These are phyloP conservation scores for Cephus nigrinus DNA, from an alignment of 2,888 invertebrate species.

Conservation along the genomic window DNA sequence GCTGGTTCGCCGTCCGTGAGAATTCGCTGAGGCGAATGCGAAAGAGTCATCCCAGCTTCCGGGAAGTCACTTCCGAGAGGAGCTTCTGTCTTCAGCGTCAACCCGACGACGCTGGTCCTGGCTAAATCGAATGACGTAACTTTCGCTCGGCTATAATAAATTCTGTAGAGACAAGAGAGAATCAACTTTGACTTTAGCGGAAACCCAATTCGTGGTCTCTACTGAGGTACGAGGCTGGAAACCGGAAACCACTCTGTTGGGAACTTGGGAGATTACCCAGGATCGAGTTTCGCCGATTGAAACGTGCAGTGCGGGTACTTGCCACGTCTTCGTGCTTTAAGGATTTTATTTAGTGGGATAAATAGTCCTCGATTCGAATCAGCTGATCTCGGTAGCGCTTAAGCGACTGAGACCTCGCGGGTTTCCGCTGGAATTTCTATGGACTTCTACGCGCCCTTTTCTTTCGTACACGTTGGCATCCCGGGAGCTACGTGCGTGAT, in stretches of 20 bases:
- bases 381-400: neutral
- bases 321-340: neutral
- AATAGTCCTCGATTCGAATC: neutral
- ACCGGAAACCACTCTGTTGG: neutral
- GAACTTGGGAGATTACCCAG: neutral
- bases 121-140: neutral
- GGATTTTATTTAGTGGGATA: neutral
- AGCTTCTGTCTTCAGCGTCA: neutral
- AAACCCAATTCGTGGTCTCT: neutral
- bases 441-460: neutral
- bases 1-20: neutral
- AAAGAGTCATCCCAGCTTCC: neutral
- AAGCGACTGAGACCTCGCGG: too few relatives aligned
- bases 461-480: neutral
- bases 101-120: neutral
- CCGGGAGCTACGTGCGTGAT: neutral
- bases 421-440: neutral
- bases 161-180: neutral
- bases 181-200: neutral
- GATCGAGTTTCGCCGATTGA: neutral
- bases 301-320: neutral
- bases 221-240: neutral
- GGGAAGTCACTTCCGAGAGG: neutral
- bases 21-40: neutral
- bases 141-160: neutral